Conservation (phyloP, 30 jellyfish, hydroid and myxozoan genomes). For the Cassiopea andromeda region DNA sequence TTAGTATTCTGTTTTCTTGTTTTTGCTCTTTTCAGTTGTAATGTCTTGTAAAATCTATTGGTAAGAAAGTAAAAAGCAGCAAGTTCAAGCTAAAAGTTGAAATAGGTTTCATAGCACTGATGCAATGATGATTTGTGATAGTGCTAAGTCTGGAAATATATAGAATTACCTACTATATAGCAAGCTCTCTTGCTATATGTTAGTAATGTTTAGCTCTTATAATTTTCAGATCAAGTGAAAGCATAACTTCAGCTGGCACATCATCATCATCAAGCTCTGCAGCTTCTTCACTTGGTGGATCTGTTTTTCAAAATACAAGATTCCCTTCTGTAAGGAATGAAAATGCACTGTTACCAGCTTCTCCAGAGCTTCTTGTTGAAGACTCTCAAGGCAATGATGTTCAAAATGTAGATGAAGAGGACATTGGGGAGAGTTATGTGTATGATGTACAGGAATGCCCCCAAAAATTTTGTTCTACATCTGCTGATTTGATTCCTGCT, state of each 20-base stretch:
- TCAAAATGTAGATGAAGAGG: neutral
- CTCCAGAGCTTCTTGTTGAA: neutral
- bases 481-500: neutral
- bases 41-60: neutral
- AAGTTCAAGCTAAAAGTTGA: too few species aligned
- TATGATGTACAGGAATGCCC: constrained; percentile 4
- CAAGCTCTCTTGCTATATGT: too few species aligned
- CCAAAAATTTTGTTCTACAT: neutral
- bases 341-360: neutral
- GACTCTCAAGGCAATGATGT: neutral
- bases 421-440: constrained; percentile 12
- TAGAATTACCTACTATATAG: too few species aligned
- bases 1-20: neutral
- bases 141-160: too few species aligned
- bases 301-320: neutral
- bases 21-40: neutral
- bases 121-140: too few species aligned
- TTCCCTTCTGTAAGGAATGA: neutral
- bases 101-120: too few species aligned
- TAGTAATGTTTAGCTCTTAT: too few species aligned
- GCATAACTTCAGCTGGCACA: too few species aligned
- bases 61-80: too few species aligned
- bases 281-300: neutral
- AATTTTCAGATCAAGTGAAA: too few species aligned
- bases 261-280: too few species aligned